A percentile compares a stretch with the other conserved stretches of the same genome.
Conservation (phyloP, 2,113 vertebrate species). For the Halichoeres trimaculatus region DNA sequence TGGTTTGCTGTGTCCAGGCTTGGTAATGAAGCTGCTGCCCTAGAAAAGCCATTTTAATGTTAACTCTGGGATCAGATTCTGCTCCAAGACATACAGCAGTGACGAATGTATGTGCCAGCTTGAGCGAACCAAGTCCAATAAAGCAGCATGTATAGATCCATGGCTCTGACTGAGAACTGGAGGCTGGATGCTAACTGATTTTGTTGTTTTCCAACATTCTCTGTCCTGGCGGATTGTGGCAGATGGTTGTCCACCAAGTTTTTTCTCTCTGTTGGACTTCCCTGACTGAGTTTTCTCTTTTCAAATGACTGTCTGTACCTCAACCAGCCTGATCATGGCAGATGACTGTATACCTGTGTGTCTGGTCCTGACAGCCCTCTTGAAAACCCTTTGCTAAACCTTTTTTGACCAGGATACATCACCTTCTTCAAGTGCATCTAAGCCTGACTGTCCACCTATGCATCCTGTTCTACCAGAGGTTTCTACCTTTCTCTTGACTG, state of each 20-base stretch:
- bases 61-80: conserved; percentile 62
- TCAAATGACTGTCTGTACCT: too few species aligned
- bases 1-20: conserved; percentile 46
- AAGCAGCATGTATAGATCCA: conserved; percentile 32
- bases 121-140: conserved; percentile 34
- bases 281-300: neutral
- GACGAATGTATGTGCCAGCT: conserved; percentile 53
- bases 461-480: too few species aligned
- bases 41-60: conserved; percentile 70
- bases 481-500: too few species aligned
- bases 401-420: too few species aligned
- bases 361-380: neutral
- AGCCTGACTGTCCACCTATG: too few species aligned
- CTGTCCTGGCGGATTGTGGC: neutral
- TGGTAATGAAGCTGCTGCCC: conserved; percentile 66
- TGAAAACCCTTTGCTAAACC: too few species aligned
- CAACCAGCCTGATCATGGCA: neutral
- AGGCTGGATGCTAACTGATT: conserved; percentile 19
- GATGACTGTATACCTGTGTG: neutral
- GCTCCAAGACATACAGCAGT: conserved; percentile 45
- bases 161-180: conserved; percentile 9
- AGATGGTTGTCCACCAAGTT: neutral
- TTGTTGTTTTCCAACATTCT: neutral
- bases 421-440: too few species aligned
- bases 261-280: neutral